Percentiles rank a stretch among this genome's conserved stretches.
Conservation (phyloP, 2,888 invertebrate species). For the Cheilosia soror region DNA sequence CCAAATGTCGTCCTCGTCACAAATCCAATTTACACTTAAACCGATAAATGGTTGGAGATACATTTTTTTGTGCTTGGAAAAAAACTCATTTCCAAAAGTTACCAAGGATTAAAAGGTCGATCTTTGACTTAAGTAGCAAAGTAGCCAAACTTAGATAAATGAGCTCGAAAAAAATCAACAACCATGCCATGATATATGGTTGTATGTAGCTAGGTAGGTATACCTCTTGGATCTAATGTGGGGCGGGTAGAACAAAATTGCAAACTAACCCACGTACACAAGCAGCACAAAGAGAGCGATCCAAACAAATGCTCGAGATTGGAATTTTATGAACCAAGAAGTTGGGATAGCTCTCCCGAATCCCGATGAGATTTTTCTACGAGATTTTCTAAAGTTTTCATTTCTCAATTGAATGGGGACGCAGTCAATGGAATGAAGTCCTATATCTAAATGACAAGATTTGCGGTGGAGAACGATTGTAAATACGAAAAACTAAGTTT, state of each 20-base stretch:
- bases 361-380: slow-evolving; percentile 57
- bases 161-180: slow-evolving; percentile 55
- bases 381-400: slow-evolving; percentile 46
- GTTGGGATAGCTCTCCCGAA: slow-evolving; percentile 65
- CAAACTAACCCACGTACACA: slow-evolving; percentile 43
- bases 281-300: slow-evolving; percentile 10
- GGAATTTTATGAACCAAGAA: slow-evolving; percentile 71
- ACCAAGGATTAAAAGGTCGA: slow-evolving; percentile 71
- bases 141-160: slow-evolving; percentile 69
- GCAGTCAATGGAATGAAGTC: slow-evolving; percentile 36
- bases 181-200: slow-evolving; percentile 26
- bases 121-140: slow-evolving; percentile 70
- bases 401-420: slow-evolving; percentile 42
- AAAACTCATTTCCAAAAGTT: slow-evolving; percentile 64
- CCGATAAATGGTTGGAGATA: slow-evolving; percentile 73
- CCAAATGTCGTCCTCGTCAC: slow-evolving; percentile 48
- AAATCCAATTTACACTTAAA: slow-evolving; percentile 75
- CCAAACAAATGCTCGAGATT: slow-evolving; percentile 52
- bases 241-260: slow-evolving; percentile 20
- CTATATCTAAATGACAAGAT: slow-evolving; percentile 54
- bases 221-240: slow-evolving; percentile 31
- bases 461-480: slow-evolving; percentile 54
- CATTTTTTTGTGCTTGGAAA: slow-evolving; percentile 46
- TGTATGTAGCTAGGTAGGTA: slow-evolving; percentile 19
- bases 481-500: slow-evolving; percentile 27